Conservation (phyloP, 2,888 invertebrate species). For the Chouioia cunea region DNA sequence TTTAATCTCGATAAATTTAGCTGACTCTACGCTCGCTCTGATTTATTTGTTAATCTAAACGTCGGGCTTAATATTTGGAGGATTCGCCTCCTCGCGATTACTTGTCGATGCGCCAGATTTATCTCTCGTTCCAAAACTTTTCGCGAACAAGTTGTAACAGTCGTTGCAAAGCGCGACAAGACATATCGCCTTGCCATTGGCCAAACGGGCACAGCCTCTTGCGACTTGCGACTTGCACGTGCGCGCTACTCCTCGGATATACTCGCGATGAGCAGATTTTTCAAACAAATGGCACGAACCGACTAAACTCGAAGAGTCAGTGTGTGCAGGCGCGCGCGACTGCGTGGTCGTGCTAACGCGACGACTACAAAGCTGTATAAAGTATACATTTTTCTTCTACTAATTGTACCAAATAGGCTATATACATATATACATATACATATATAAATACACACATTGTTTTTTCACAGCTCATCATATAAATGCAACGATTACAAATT, state of each 20-base stretch:
- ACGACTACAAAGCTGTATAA: conserved; percentile 54
- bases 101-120: neutral
- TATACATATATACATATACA: no score
- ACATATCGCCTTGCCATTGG: conserved; percentile 50
- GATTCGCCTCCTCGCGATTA: neutral
- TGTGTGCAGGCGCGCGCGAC: no score
- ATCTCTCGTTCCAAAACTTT: no score
- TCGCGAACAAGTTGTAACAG: conserved; percentile 20
- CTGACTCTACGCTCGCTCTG: neutral
- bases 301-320: no score
- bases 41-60: conserved; percentile 38
- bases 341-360: no score
- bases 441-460: conserved; percentile 50
- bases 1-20: conserved; percentile 42
- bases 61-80: conserved; percentile 6
- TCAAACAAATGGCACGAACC: no score
- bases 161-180: conserved; percentile 11
- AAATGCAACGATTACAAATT: conserved; percentile 53
- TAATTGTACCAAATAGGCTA: conserved; percentile 53
- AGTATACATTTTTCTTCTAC: conserved; percentile 58
- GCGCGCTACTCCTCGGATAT: no score
- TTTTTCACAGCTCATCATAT: conserved; percentile 52
- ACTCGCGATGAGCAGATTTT: no score
- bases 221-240: conserved; percentile 2
- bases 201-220: conserved; percentile 46